Conservation (phyloP, 2,797 vertebrate genomes). For the Hippoglossus hippoglossus region DNA sequence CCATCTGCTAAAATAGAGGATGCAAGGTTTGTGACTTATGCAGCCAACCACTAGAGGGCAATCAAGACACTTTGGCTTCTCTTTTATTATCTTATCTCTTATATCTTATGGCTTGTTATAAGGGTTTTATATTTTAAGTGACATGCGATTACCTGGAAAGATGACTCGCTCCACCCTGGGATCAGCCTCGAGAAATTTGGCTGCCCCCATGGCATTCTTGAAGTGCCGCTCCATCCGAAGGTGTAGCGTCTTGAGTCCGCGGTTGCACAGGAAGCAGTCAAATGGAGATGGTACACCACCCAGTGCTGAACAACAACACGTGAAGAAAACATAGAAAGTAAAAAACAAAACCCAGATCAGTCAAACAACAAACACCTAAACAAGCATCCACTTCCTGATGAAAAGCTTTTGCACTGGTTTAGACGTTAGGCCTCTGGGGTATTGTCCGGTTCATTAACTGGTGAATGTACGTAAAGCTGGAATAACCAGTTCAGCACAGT, state of each 20-base stretch:
- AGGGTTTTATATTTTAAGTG: too few relatives aligned
- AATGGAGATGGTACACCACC: constrained; percentile 93
- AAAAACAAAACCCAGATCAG: constrained; percentile 37
- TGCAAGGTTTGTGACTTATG: too few relatives aligned
- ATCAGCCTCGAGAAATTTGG: constrained; percentile 87
- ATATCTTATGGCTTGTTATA: not conserved
- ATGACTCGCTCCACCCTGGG: constrained; percentile 89
- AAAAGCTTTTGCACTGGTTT: too few relatives aligned
- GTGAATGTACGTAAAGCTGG: constrained; percentile 37
- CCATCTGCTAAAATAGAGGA: too few relatives aligned
- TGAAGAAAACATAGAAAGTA: constrained; percentile 11
- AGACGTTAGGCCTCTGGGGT: too few relatives aligned
- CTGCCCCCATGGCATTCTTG: constrained; percentile 86
- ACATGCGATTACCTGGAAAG: constrained; percentile 87
- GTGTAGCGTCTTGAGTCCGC: constrained; percentile 93
- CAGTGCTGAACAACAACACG: constrained; percentile 79
- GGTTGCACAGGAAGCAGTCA: constrained; percentile 92
- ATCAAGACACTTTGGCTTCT: not conserved
- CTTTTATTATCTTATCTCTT: not conserved
- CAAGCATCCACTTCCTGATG: too few relatives aligned
- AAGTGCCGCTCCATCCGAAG: constrained; percentile 94
- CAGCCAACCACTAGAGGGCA: too few relatives aligned
- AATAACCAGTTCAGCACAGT: constrained; percentile 14
- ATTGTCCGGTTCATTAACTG: constrained; percentile 23
- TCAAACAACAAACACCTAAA: not conserved